Evolutionary conservation across 2,113 vertebrate genomes (phyloP), one percentile per base, ranked within the genome.

Genomic region (Oreotrochilus melanogaster): DNA sequence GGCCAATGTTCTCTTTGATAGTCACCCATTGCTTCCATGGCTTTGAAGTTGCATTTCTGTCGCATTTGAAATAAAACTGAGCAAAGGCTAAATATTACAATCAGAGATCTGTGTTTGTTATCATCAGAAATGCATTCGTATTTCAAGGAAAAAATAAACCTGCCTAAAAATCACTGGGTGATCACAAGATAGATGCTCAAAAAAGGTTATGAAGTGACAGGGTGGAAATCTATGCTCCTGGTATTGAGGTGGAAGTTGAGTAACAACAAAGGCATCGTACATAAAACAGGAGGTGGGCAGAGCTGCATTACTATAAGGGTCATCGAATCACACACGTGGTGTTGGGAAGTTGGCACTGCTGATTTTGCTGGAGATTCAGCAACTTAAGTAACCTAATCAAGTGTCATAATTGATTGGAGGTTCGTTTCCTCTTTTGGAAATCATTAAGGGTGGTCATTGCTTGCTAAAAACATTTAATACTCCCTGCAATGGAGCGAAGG

Each of bases 401-500:
- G 93, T 95, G 89, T 95, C 87, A 74, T 95, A 97, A 98, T 97
- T 98, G 97, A 98, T 88, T 96, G 93, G 86, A 97, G 73, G 93
- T 97, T 98, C 94, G 96, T 98, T 98, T 98, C 95, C 97, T 97
- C 95, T 97, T 94, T 86, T 97, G 84, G 95, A 97, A 97, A 96
- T 97, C 92, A 92, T 96, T 94, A 95, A 97, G 82, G 71, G 86
- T 96, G 90, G 88, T 94, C 95, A 95, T 19, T 25, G 80, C 80
- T 92, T 89, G 81, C 94, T 97, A 94, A 97, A 98, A 98, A 81
- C 95, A 95, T 96, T 97, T 93, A 96, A 66, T 89, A 96, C 98
- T 98, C 97, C 97, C 96, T 97, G 78, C 96, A 96, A 97, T 74
- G 80, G 98, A 98, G 96, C 64, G 88, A 98, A 97, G 96, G 97